Base-by-base conservation (phyloP, 2,888 invertebrate species). In the Eupithecia tripunctaria region DNA sequence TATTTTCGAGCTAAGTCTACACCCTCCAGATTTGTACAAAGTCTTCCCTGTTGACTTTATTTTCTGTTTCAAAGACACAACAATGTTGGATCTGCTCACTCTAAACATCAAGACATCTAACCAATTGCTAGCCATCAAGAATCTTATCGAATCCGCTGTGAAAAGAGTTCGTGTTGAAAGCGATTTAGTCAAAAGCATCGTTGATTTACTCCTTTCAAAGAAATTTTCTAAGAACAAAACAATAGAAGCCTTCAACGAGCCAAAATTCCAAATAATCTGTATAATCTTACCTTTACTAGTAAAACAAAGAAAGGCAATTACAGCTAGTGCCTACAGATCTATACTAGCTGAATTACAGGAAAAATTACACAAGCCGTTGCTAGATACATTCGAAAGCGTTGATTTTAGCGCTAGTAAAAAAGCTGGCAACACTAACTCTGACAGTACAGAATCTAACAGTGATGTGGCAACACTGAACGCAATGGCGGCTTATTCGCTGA, bases 341-440 rank as follows among this genome's bases (percentile, higher is more conserved):
- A 91, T 93, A 71, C 82, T 94, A 78, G 91, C 93, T 0, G 88
- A 91, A 73, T 76, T 93, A 76, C 94, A 94, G 85, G 94, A 94
- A 72, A 90, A 91, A 79, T 76, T 94, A 64, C 91, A 93, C 72
- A 86, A 85, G 68, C 81, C 85, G 0, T 82, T 94, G 78, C 77
- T 94, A 12, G 85, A 92, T 68, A 87, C 89, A 0, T 92, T 94
- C 67, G 91, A 88, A 84, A 89, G 84, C 70, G 87, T 93, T 0
- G 85, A 92, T 82, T 94, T 94, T 80, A 25, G 56, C 56, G 25
- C 25, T 56, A 76, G 67, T 25, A 80, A 80, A 43, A 60, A 79
- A 4, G 63, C 79, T 84, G 83, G 85, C 78, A 89, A 88, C 82
- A 82, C 80, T 10, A 51, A 8, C 10, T 21, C 21, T 71, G 90